phyloP scores from a whole-genome alignment of 2,113 vertebrate species.

The Promerops cafer region DNA sequence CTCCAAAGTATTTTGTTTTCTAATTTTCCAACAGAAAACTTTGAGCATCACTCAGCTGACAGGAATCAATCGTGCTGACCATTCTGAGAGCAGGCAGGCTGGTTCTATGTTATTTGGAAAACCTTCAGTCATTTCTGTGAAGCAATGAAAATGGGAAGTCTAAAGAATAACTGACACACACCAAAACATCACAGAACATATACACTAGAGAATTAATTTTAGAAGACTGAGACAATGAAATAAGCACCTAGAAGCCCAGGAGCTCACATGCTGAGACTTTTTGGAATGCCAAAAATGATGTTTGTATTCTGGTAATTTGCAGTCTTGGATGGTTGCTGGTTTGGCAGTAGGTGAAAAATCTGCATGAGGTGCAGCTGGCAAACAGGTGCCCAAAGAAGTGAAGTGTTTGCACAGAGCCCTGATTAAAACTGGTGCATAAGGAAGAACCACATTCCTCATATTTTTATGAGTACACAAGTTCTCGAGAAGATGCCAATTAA shows the following conservation, averaged over 20 bases:
- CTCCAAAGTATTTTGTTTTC: background rate
- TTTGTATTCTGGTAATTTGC: background rate
- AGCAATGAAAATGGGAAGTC: background rate
- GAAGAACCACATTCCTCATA: background rate
- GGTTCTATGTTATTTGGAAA: background rate
- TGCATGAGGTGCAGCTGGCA: background rate
- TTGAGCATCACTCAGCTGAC: background rate
- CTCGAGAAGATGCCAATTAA: background rate
- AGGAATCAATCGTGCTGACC: accelerated
- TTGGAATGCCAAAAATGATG: background rate
- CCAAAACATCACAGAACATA: background rate
- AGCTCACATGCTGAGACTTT: background rate
- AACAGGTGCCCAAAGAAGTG: background rate
- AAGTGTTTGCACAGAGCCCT: background rate
- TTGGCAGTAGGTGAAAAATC: background rate
- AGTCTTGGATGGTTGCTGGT: background rate
- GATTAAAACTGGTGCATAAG: background rate
- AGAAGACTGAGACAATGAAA: background rate
- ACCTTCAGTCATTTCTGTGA: background rate
- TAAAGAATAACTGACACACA: background rate
- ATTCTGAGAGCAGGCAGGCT: background rate
- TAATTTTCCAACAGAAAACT: background rate
- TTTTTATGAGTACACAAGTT: background rate
- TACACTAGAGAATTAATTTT: background rate
- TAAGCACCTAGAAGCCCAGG: background rate